Conservation (phyloP, 2,113 vertebrate species). For the Micromys minutus region DNA sequence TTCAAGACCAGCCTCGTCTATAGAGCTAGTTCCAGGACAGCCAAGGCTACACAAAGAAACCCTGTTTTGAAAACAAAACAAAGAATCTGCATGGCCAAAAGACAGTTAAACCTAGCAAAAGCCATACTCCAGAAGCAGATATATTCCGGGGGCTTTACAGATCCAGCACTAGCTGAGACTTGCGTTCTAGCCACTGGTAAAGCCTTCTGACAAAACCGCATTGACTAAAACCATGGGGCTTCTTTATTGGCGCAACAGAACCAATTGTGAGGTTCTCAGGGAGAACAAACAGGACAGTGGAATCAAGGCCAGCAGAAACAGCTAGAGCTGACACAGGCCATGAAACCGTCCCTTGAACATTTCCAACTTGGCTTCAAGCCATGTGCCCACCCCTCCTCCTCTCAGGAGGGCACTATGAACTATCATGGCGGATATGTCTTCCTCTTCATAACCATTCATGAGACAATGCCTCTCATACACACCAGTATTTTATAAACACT, state of each 20-base stretch:
- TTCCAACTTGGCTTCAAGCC: not conserved
- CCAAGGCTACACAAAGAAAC: not conserved
- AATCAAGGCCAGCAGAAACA: not conserved
- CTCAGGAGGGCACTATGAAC: not conserved
- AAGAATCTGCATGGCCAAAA: not conserved
- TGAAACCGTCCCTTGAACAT: not conserved
- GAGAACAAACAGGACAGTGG: not conserved
- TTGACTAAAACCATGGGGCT: not conserved
- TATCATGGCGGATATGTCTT: not conserved
- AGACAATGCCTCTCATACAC: not conserved
- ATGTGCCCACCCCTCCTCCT: not conserved
- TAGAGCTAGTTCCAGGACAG: not conserved
- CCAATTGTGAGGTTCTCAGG: not conserved
- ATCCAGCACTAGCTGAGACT: not conserved
- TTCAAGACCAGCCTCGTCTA: not conserved
- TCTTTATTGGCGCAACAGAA: not conserved
- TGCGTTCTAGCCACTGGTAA: not conserved
- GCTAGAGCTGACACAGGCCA: not conserved
- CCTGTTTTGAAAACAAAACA: not conserved
- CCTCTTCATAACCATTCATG: slow-evolving; percentile 14
- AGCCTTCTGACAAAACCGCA: not conserved
- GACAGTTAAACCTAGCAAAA: not conserved
- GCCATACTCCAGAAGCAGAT: not conserved
- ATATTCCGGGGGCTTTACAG: not conserved
- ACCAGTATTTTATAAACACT: not conserved